Evolutionary conservation across 2,113 vertebrate genomes (phyloP).

Genomic region (Thamnaconus septentrionalis): DNA sequence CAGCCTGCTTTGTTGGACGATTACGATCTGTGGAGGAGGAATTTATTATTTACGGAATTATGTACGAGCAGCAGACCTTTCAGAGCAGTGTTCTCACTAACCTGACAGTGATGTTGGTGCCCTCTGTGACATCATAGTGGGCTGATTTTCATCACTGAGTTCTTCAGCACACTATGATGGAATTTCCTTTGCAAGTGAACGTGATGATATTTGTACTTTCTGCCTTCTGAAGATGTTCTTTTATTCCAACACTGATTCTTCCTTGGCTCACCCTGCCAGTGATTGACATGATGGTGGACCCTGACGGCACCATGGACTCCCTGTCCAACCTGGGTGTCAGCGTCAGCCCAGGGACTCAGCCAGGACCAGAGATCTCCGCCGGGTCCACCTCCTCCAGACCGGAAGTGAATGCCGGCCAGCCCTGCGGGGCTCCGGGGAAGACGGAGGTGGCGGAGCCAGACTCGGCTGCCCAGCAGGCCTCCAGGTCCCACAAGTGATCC

Average conservation of each 20-base stretch:
- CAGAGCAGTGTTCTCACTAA: too few relatives aligned
- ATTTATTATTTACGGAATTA: not conserved
- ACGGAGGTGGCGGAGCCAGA: constrained; percentile 76
- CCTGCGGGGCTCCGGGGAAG: constrained; percentile 34
- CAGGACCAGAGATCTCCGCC: constrained; percentile 55
- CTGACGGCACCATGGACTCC: constrained; percentile 91
- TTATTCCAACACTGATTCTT: too few relatives aligned
- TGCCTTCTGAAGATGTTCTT: too few relatives aligned
- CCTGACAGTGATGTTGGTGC: too few relatives aligned
- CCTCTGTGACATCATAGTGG: too few relatives aligned
- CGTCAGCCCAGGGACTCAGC: constrained; percentile 70
- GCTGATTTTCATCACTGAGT: too few relatives aligned
- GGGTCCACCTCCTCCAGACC: constrained; percentile 21
- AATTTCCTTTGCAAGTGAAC: too few relatives aligned
- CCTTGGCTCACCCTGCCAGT: constrained; percentile 65
- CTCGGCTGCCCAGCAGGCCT: constrained; percentile 75
- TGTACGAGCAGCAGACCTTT: not conserved
- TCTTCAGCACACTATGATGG: too few relatives aligned
- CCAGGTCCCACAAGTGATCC: constrained; percentile 76
- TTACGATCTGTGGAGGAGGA: too few relatives aligned
- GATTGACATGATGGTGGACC: constrained; percentile 96
- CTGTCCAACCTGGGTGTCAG: constrained; percentile 84
- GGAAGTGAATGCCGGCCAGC: constrained; percentile 23
- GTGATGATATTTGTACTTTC: too few relatives aligned
- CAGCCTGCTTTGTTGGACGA: too few relatives aligned